Evolutionary conservation across 1,140 invertebrate species (phyloP).

Genomic region (Drosophila busckii): DNA sequence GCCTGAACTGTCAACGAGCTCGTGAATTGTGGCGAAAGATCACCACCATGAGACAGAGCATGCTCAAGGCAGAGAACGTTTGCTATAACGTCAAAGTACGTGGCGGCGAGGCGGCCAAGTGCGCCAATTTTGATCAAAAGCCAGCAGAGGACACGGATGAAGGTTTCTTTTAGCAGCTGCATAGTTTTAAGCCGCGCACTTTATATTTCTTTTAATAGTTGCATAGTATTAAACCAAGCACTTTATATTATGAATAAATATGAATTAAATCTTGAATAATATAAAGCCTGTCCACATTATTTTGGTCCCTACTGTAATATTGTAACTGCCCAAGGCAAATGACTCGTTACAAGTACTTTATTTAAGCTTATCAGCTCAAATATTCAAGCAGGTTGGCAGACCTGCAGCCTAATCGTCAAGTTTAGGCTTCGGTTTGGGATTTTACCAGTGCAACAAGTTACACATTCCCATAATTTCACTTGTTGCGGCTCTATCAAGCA

Average conservation of each 20-base stretch:
- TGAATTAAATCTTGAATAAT: no score
- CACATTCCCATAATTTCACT: not conserved
- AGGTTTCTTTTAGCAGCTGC: constrained; percentile 47
- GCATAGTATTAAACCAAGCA: no score
- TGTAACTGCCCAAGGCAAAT: no score
- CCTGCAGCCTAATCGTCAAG: not conserved
- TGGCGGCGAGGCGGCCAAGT: constrained; percentile 87
- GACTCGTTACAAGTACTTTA: no score
- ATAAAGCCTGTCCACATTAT: no score
- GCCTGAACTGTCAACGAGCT: constrained; percentile 78
- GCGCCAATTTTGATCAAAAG: constrained; percentile 64
- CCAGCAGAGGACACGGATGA: constrained; percentile 64
- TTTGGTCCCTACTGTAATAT: no score
- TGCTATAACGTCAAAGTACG: constrained; percentile 91
- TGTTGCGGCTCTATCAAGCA: no score
- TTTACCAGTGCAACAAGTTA: constrained; percentile 22
- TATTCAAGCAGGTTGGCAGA: constrained; percentile 1
- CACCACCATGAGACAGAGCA: constrained; percentile 84
- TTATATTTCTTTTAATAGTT: not conserved
- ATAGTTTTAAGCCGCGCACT: no score
- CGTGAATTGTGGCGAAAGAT: constrained; percentile 87
- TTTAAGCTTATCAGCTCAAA: not conserved
- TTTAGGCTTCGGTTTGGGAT: constrained; percentile 1
- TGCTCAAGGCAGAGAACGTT: constrained; percentile 90
- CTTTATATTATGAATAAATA: no score